Evolutionary conservation across 2,113 vertebrate species (phyloP), one percentile per base, ranked within the genome.

Genomic region (Mola mola): DNA sequence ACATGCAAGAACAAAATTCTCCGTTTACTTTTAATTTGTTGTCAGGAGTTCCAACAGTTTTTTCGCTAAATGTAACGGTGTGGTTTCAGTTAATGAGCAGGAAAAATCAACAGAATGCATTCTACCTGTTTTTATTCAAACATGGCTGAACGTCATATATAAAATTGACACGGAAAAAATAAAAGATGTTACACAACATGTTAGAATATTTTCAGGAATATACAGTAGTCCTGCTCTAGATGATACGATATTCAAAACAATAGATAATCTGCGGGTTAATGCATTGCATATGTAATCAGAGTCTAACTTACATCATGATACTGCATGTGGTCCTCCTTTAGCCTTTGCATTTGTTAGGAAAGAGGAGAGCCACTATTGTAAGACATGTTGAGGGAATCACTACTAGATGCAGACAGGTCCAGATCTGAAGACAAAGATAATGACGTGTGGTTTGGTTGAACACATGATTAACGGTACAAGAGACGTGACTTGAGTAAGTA

Each of bases 161-260:
- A 58, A 76, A 73, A 65, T 70, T 20, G 72, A 78, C 34, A 75
- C 50, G 60, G 36, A 25, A 76, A 68, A 44, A 43, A 78, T 58
- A 44, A 61, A 63, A n/a, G 51, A 69, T 38, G 53, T 71, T 62
- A 66, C 43, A 61, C 24, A 26, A 31, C 47, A 71, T 78, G 44
- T 58, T 75, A 60, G 49, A 78, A 3, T 22, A 63, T 59, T 15
- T 57, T 51, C 24, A 52, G 42, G 34, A 24, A 44, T 29, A 49
- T 26, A 65, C 17, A 52, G n/a, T n/a, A n/a, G n/a, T 58, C 2
- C 41, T 15, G 29, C 15, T 49, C 25, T 19, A 21, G 6, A 56
- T 15, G 29, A 55, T 36, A 68, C 22, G 4, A n/a, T n/a, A n/a
- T n/a, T n/a, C n/a, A n/a, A n/a, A n/a, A n/a, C n/a, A n/a, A n/a